A percentile compares a stretch with the other conserved stretches of the same genome.
Evolutionary conservation across 2,113 vertebrate genomes (phyloP).

Genomic region (Thomomys bottae): DNA sequence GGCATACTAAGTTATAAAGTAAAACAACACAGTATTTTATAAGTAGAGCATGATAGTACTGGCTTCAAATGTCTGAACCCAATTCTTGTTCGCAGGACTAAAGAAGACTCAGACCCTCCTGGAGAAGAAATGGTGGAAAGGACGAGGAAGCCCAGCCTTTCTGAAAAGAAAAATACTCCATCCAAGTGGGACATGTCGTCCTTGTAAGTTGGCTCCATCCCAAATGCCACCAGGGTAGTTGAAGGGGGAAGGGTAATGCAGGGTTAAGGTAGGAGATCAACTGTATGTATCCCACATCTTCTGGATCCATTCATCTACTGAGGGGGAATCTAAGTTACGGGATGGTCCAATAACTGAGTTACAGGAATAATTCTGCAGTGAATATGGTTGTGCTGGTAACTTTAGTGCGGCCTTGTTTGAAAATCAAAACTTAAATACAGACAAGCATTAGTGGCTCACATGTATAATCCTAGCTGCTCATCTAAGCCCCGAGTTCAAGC

Average conservation of each 20-base stretch:
- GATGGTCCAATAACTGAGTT: too few relatives aligned
- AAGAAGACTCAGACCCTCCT: slow-evolving; percentile 79
- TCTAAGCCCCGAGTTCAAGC: too few relatives aligned
- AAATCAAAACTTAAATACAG: too few relatives aligned
- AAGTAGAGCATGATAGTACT: background rate
- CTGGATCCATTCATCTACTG: too few relatives aligned
- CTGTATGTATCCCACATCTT: too few relatives aligned
- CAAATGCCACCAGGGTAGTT: background rate
- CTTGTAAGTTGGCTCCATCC: slow-evolving; percentile 75
- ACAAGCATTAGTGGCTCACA: too few relatives aligned
- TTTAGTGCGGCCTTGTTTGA: too few relatives aligned
- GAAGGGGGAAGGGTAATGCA: background rate
- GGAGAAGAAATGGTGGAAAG: slow-evolving; percentile 81
- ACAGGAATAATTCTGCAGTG: too few relatives aligned
- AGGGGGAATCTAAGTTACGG: too few relatives aligned
- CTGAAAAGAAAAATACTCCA: slow-evolving; percentile 87
- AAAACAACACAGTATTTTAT: background rate
- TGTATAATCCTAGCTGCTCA: too few relatives aligned
- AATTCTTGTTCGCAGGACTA: slow-evolving; percentile 82
- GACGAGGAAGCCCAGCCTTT: slow-evolving; percentile 87
- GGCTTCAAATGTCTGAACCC: slow-evolving; percentile 6
- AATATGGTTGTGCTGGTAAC: too few relatives aligned
- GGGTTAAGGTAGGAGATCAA: too few relatives aligned
- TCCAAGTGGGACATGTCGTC: slow-evolving; percentile 74
- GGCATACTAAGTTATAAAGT: background rate